Conservation (phyloP, 2,888 invertebrate genomes). For the Drosophila engyochracea region DNA sequence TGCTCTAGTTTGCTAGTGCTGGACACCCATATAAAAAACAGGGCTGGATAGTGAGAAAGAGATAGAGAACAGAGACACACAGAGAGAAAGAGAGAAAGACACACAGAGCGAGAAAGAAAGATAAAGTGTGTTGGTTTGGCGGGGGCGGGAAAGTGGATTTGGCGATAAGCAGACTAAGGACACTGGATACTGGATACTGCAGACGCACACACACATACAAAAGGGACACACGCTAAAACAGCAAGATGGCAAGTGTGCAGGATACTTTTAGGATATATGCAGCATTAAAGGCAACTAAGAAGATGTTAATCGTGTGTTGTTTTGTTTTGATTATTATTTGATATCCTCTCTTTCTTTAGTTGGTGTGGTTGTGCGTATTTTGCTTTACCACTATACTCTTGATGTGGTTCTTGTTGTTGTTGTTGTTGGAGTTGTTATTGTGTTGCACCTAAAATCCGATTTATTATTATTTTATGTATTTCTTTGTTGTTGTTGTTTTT, state of each 20-base stretch:
- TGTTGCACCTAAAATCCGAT: slow-evolving; percentile 69
- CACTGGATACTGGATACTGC: slow-evolving; percentile 20
- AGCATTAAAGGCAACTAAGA: slow-evolving; percentile 51
- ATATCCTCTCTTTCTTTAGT: slow-evolving; percentile 22
- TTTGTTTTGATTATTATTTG: slow-evolving; percentile 27
- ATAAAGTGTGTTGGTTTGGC: slow-evolving; percentile 12
- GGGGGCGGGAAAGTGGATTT: background rate
- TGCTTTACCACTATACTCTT: slow-evolving; percentile 28
- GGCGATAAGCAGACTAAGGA: slow-evolving; percentile 16
- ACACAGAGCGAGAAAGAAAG: slow-evolving; percentile 36
- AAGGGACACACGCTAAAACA: slow-evolving; percentile 41
- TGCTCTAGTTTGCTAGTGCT: slow-evolving; percentile 61
- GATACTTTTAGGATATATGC: slow-evolving; percentile 44
- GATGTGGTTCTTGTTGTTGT: slow-evolving; percentile 37
- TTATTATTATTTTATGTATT: slow-evolving; percentile 24
- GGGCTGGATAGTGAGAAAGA: slow-evolving; percentile 50
- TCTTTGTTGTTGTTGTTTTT: slow-evolving; percentile 19
- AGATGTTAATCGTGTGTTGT: slow-evolving; percentile 33
- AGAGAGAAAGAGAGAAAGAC: slow-evolving; percentile 32
- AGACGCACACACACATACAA: slow-evolving; percentile 25
- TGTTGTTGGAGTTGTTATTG: slow-evolving; percentile 36
- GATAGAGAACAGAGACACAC: slow-evolving; percentile 38
- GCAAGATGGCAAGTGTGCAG: slow-evolving; percentile 55
- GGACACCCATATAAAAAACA: slow-evolving; percentile 46
- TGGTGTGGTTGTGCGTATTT: slow-evolving; percentile 45